phyloP scores from a whole-genome alignment of 1,140 invertebrate species.

The Anthonomus grandis region DNA sequence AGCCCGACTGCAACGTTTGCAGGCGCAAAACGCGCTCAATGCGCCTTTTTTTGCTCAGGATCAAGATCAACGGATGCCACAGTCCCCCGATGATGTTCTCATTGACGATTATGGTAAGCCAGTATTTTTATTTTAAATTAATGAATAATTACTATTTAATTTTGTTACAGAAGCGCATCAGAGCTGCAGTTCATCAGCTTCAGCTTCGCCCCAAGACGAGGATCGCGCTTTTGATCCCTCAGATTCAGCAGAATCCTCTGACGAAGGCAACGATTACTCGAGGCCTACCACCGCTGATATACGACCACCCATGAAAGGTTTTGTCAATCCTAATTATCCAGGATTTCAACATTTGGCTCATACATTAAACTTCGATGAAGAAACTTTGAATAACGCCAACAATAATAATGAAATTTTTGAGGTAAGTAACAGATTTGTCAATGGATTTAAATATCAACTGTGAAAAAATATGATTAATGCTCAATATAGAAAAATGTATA shows the following conservation, averaged over 20 bases:
- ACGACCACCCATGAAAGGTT: conserved; percentile 55
- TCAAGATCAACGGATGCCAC: conserved; percentile 33
- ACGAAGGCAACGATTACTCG: conserved; percentile 42
- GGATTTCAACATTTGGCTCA: conserved; percentile 64
- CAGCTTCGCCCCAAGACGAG: conserved; percentile 45
- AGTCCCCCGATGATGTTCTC: conserved; percentile 47
- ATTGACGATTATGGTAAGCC: conserved; percentile 44
- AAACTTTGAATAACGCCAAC: conserved; percentile 39
- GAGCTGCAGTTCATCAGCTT: conserved; percentile 42
- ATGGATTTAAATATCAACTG: too few species aligned
- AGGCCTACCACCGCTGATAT: conserved; percentile 6
- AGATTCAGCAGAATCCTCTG: conserved; percentile 42
- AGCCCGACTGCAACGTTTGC: conserved; percentile 36
- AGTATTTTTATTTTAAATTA: neutral
- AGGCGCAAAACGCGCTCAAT: conserved; percentile 33
- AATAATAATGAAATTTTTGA: conserved; percentile 30
- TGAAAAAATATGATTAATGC: too few species aligned
- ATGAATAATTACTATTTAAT: neutral
- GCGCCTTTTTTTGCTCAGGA: conserved; percentile 23
- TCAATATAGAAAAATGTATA: too few species aligned
- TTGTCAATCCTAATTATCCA: conserved; percentile 77
- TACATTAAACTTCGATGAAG: conserved; percentile 48
- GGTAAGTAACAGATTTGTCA: conserved; percentile 1
- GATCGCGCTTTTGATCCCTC: conserved; percentile 44
- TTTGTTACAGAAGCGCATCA: conserved; percentile 39